Evolutionary conservation across 1,140 invertebrate genomes (phyloP), one percentile per base, ranked within the genome.

Genomic region (Lepidostoma basale): DNA sequence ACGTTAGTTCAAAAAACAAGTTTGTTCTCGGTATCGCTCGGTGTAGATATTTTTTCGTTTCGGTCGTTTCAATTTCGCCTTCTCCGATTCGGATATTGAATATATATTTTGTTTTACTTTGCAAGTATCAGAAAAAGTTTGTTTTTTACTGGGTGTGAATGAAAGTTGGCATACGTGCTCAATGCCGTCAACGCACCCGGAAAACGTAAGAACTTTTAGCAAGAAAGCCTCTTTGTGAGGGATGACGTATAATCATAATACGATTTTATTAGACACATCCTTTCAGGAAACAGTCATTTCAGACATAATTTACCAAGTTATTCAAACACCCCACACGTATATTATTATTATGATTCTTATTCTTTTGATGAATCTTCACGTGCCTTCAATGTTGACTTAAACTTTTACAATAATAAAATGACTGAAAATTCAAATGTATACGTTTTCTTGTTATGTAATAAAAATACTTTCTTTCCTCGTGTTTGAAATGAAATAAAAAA

Each of bases 71-170:
- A 20, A 18, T 22, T 47, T 47, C 20, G 10, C 8, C 44, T 14
- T 36, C 30, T 36, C 8, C 8, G 22, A 56, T 36, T 56, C 28
- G 52, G 3, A 36, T 33, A 56, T 56, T 56, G 52, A 56, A 36
- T 49, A 49, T 26, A 20, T 45, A 49, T 33, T 33, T 56, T 33
- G 16, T 56, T 33, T 56, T 56, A 56, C 28, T 56, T 56, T 20
- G 4, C 14, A 39, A 14, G 20, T 16, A 14, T 8, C 3, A 10
- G 6, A 20, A 18, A 33, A 33, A 22, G 16, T 33, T 18, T 22
- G 16, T 20, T 6, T 9, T 12, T n/a, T 12, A 40, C n/a, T 40
- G 9, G 3, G 3, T 40, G 3, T n/a, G 16, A 12, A 1, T 23
- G n/a, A 3, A 26, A 49, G 45, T 49, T 49, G 23, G 23, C 26